These are phyloP conservation scores for Astyanax mexicanus DNA, from an alignment of 2,797 vertebrate genomes.

Conservation along the genomic window DNA sequence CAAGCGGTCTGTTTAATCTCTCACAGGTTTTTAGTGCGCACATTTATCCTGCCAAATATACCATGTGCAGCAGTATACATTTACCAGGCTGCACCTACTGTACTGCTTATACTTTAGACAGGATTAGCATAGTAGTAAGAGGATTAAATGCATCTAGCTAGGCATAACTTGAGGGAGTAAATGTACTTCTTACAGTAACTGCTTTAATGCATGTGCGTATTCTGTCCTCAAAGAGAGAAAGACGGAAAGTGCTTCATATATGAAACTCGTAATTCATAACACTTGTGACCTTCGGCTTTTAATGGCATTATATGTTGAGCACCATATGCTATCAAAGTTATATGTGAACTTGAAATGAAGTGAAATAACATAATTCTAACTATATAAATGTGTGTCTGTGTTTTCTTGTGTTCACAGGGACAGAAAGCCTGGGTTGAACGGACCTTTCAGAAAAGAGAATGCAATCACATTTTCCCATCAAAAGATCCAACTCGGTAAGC, in stretches of 20 bases:
- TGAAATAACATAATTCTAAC: background rate
- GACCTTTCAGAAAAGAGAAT: constrained; percentile 94
- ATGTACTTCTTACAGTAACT: constrained; percentile 60
- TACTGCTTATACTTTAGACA: constrained; percentile 63
- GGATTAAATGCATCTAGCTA: constrained; percentile 78
- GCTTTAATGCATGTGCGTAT: constrained; percentile 21
- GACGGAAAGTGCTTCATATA: background rate
- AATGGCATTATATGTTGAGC: background rate
- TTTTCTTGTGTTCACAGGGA: constrained; percentile 73
- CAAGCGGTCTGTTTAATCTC: constrained; percentile 1
- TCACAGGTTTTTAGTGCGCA: constrained; percentile 16
- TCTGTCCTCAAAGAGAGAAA: background rate
- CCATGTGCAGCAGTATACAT: constrained; percentile 46
- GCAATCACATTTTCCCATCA: constrained; percentile 87
- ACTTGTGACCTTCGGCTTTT: background rate
- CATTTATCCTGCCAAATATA: constrained; percentile 30
- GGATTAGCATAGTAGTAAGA: constrained; percentile 73
- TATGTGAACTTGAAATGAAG: background rate
- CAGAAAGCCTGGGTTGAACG: constrained; percentile 96
- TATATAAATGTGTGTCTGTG: no score
- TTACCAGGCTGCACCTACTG: constrained; percentile 20
- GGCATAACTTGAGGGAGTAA: constrained; percentile 67
- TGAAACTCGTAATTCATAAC: background rate
- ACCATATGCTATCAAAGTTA: background rate
- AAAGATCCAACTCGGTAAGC: constrained; percentile 91